A percentile compares a stretch with the other conserved stretches of the same genome.
Evolutionary conservation across 1,140 invertebrate genomes (phyloP).

Genomic region (Caenorhabditis remanei): DNA sequence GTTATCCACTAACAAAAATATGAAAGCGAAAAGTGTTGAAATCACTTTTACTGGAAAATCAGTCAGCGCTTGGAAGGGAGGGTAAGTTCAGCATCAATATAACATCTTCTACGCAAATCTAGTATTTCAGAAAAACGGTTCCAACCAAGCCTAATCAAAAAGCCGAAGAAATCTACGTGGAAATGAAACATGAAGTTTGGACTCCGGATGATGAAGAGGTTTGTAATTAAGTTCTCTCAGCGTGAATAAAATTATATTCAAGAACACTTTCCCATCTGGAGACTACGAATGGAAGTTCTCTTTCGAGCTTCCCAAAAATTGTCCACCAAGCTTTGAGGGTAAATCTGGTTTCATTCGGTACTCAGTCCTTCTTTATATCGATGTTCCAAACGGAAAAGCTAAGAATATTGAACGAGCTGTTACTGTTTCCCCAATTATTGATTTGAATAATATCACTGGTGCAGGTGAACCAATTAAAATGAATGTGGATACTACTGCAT

Average conservation of each 20-base stretch:
- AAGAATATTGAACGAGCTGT: constrained; percentile 29
- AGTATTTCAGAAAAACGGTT: not conserved
- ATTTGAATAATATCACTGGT: not conserved
- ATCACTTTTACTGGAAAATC: constrained; percentile 27
- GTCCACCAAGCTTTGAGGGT: constrained; percentile 38
- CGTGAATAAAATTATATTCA: not conserved
- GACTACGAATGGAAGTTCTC: constrained; percentile 51
- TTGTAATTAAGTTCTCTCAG: not conserved
- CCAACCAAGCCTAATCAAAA: not conserved
- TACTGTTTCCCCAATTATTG: constrained; percentile 8
- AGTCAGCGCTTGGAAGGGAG: not conserved
- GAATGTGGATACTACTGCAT: not conserved
- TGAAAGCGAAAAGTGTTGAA: constrained; percentile 17
- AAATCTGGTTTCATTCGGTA: constrained; percentile 3
- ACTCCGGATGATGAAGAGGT: constrained; percentile 23
- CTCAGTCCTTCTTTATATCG: constrained; percentile 4
- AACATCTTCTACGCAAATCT: not conserved
- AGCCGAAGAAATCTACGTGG: constrained; percentile 5
- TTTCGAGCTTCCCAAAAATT: constrained; percentile 39
- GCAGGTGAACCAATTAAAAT: not conserved
- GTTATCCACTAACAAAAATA: not conserved
- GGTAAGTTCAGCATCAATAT: not conserved
- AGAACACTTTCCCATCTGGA: constrained; percentile 34
- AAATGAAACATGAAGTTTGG: constrained; percentile 43
- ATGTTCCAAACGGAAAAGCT: not conserved